Percentiles rank a stretch among this genome's conserved stretches.
Evolutionary conservation across 2,797 vertebrate species (phyloP).

Genomic region (Falco concolor): DNA sequence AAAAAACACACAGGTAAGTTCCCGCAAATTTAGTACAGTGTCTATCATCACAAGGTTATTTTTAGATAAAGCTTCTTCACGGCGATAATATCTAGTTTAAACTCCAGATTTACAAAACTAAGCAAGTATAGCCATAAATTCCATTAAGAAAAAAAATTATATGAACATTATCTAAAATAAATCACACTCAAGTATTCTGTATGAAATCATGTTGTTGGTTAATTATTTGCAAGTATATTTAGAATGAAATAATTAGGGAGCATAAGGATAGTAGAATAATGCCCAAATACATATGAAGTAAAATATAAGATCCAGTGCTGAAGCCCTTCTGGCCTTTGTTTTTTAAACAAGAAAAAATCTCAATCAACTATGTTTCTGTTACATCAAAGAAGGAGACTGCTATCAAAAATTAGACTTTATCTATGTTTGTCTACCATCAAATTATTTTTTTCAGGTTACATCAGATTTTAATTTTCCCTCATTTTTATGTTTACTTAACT

Average conservation of each 20-base stretch:
- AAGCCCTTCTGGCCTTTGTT: neutral
- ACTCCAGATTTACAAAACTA: neutral
- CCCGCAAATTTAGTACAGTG: neutral
- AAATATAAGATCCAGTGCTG: neutral
- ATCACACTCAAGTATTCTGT: neutral
- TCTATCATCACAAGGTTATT: neutral
- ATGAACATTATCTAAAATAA: neutral
- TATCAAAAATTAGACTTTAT: neutral
- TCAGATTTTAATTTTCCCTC: neutral
- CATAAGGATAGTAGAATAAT: neutral
- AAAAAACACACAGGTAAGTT: neutral
- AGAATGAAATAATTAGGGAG: neutral
- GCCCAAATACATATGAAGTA: neutral
- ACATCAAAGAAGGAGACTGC: neutral
- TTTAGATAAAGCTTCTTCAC: neutral
- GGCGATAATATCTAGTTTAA: neutral
- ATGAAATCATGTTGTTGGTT: neutral
- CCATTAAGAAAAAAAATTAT: neutral
- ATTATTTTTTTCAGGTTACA: neutral
- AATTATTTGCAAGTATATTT: neutral
- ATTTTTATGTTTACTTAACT: neutral
- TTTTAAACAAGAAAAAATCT: neutral
- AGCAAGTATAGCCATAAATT: neutral
- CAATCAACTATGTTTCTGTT: neutral
- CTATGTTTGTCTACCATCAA: neutral